Conservation (phyloP, 1,140 invertebrate genomes). For the Bombus confusus region DNA sequence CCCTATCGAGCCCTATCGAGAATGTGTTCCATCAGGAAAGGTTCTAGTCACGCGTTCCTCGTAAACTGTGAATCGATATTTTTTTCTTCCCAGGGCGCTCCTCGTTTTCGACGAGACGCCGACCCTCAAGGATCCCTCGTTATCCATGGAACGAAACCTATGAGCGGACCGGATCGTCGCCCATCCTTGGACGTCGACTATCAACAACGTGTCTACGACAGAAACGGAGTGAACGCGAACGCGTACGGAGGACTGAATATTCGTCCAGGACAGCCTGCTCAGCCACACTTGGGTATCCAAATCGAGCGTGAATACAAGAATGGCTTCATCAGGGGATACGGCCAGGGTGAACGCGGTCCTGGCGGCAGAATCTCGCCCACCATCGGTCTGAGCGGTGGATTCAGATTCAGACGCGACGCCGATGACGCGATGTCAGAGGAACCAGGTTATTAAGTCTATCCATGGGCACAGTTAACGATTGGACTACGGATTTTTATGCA, state of each 20-base stretch:
- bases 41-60: not conserved
- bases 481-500: not conserved
- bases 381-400: conserved; percentile 32
- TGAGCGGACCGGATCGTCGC: conserved; percentile 56
- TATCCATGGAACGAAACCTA: conserved; percentile 29
- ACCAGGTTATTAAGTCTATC: not conserved
- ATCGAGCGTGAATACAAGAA: conserved; percentile 36
- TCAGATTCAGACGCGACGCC: conserved; percentile 50
- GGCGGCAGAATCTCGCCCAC: conserved; percentile 43
- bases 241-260: conserved; percentile 51
- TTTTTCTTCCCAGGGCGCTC: not conserved
- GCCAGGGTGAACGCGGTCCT: conserved; percentile 47
- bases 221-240: conserved; percentile 17
- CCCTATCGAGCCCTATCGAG: not conserved
- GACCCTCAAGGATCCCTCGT: conserved; percentile 29
- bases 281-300: conserved; percentile 53
- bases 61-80: not conserved
- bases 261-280: conserved; percentile 30
- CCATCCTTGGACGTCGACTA: conserved; percentile 56
- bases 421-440: conserved; percentile 17
- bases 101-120: conserved; percentile 35
- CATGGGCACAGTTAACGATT: not conserved
- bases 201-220: conserved; percentile 45
- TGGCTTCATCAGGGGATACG: conserved; percentile 53
- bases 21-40: too few species aligned